Base-by-base conservation (phyloP, 2,888 invertebrate genomes). In the Elegia similella region DNA sequence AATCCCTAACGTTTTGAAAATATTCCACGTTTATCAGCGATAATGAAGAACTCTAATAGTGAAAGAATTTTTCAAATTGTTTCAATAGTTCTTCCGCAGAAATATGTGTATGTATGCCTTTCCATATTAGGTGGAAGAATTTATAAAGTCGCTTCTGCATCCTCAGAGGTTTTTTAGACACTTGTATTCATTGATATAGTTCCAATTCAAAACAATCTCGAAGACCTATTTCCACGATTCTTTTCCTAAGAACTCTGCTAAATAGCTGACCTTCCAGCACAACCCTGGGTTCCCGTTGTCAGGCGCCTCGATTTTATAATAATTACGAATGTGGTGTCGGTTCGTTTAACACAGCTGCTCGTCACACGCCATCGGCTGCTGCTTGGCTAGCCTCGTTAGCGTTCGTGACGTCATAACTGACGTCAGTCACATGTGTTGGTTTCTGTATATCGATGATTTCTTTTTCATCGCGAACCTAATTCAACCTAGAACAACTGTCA, bases 261-360 rank as follows among this genome's bases (percentile, higher is more conserved):
- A 12, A 38, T n/a, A 12, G n/a, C 23, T 12, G 17, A 10, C 16
- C 12, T 44, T 44, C 16, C 16, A 44, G 23, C 17, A n/a, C 32
- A 50, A n/a, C 34, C 32, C 34, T 50, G 34, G 7, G 8, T 15
- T 38, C 34, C 38, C 38, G 12, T 52, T 34, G 16, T 10, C 17
- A 16, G 16, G 16, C 16, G 38, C 13, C 55, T 38, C 47, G 38
- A 55, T 48, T 56, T 56, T 23, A 55, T 42, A 55, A 56, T 48
- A 48, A 48, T 56, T 23, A 48, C 23, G 56, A 48, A 16, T 32
- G 43, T 47, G 42, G 43, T 16, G 17, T 48, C 48, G 56, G 56
- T 56, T 42, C 48, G 56, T 23, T 56, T 48, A 23, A 15, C 56
- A 29, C 56, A 56, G 56, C 56, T 56, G 56, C 15, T 30, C 42